Conservation (phyloP, 1,140 invertebrate species). For the Oscheius sp. region DNA sequence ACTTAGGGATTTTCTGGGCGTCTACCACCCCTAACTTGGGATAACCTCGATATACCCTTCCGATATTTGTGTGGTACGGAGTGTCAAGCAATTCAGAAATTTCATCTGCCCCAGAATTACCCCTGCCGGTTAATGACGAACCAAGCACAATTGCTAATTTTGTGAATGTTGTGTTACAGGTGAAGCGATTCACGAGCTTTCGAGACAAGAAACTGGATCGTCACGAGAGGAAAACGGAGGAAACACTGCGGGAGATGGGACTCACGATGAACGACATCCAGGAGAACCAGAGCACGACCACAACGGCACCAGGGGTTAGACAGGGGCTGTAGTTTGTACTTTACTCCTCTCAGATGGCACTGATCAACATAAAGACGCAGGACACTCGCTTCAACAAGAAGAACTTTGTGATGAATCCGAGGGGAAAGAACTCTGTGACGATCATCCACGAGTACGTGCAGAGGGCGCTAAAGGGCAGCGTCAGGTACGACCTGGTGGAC, state of each 20-base stretch:
- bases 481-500: slow-evolving; percentile 14
- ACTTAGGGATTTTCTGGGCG: no score
- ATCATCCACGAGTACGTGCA: slow-evolving; percentile 40
- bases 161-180: neutral
- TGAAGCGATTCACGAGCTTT: neutral
- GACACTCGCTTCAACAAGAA: slow-evolving; percentile 31
- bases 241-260: neutral
- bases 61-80: no score
- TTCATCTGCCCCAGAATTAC: no score
- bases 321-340: neutral
- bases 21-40: no score
- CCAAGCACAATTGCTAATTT: no score
- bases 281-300: neutral
- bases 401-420: slow-evolving; percentile 29
- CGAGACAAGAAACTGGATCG: neutral
- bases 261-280: neutral
- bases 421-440: slow-evolving; percentile 31
- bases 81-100: no score
- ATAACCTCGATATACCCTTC: no score
- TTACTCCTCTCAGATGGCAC: neutral
- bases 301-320: neutral
- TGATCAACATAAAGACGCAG: slow-evolving; percentile 30
- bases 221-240: neutral
- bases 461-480: slow-evolving; percentile 32
- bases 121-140: no score